Base-by-base conservation (phyloP, 2,113 vertebrate genomes). In the Oenanthe melanoleuca region DNA sequence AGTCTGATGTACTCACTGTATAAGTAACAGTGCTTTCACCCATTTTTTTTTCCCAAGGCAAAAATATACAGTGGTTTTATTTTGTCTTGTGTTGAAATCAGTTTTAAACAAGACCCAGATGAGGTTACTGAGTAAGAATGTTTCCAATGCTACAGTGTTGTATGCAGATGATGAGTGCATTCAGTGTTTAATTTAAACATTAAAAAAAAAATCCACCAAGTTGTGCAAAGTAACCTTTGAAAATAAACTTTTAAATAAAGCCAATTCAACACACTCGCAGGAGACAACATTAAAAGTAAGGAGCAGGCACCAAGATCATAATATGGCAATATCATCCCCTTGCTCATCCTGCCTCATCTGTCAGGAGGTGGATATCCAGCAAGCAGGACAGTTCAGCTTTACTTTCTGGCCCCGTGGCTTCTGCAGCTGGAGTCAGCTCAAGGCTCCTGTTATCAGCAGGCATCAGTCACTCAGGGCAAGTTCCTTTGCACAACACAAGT, bases 151-250 rank as follows among this genome's bases (percentile, higher is more conserved):
- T 97, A 97, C 97, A 95, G 97, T 96, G 95, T 86, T 86, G 70
- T 92, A 96, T 56, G 97, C 94, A 96, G 97, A 97, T 95, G 86
- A 96, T 95, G 96, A 98, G 97, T 96, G 97, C 97, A 97, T 70
- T 24, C 93, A 97, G 89, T 84, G 52, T 96, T 95, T 81, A 78
- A 80, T 28, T 92, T 14, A 78, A 77, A 75, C 56, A 77, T 33
- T 14, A 16, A 52, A 74, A 83, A 42, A 52, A 57, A 85, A 93
- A 92, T 80, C 93, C 92, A 97, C 74, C 57, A 50, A 78, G 91
- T 77, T 98, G 98, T 98, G 98, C 98, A 98, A 98, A 98, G 86
- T 90, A 92, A 95, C 85, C 88, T 86, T 73, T 64, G 59, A 86
- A 81, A 93, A 94, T n/a, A 84, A 85, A 74, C 50, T 95, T 95